Conservation (phyloP, 2,888 invertebrate genomes). For the Nasonovia ribisnigri region DNA sequence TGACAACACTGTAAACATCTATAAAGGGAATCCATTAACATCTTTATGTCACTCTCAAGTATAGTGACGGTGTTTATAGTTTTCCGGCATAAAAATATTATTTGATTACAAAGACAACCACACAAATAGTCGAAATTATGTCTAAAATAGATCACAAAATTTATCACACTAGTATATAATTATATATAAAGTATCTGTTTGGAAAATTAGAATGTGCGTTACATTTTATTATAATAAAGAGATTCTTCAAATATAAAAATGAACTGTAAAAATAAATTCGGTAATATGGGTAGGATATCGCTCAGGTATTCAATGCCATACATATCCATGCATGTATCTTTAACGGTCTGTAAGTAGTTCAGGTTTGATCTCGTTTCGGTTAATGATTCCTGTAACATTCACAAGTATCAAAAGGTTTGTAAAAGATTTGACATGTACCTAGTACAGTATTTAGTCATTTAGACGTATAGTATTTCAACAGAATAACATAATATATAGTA, state of each 20-base stretch:
- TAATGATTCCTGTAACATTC: not conserved
- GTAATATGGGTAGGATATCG: not conserved
- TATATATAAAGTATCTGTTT: not conserved
- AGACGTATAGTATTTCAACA: not conserved
- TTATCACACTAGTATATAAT: not conserved
- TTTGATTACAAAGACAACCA: conserved; percentile 7
- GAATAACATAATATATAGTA: not conserved
- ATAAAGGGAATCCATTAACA: not conserved
- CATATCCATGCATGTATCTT: not conserved
- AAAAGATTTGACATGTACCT: not conserved
- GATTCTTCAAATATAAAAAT: conserved; percentile 29
- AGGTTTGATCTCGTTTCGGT: conserved; percentile 27
- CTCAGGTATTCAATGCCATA: not conserved
- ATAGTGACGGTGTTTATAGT: not conserved
- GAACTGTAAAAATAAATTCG: not conserved
- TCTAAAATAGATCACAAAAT: not conserved
- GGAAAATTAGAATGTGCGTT: not conserved
- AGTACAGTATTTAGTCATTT: not conserved
- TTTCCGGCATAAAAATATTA: conserved; percentile 13
- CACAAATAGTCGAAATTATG: conserved; percentile 27
- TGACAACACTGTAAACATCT: conserved; percentile 18
- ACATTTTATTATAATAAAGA: not conserved
- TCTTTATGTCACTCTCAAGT: not conserved
- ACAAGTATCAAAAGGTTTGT: not conserved
- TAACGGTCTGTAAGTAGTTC: not conserved